phyloP scores from a whole-genome alignment of 2,888 invertebrate species.

The Apodemia mormo region DNA sequence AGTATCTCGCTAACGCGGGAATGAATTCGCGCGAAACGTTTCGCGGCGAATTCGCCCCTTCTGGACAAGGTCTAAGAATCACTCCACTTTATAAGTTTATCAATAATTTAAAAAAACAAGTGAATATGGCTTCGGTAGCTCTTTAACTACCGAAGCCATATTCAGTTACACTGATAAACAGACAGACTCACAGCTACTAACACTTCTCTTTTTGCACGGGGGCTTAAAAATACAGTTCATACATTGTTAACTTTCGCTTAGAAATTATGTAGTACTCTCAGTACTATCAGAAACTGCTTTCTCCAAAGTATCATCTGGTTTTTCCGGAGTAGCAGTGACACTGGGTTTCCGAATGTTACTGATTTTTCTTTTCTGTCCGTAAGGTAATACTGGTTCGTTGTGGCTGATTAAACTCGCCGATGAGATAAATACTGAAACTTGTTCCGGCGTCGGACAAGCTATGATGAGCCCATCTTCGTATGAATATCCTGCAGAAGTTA shows the following conservation, averaged over 20 bases:
- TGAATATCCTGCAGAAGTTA: constrained; percentile 88
- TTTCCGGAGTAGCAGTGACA: constrained; percentile 58
- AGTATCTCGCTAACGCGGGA: no score
- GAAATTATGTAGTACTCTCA: neutral
- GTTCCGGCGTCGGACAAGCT: constrained; percentile 95
- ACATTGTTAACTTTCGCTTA: neutral
- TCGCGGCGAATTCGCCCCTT: no score
- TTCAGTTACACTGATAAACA: no score
- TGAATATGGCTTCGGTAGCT: no score
- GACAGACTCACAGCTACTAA: no score
- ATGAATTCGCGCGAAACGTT: no score
- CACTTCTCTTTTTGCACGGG: no score
- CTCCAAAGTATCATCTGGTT: constrained; percentile 34
- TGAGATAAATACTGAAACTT: constrained; percentile 93
- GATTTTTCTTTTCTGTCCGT: constrained; percentile 64
- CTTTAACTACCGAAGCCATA: no score
- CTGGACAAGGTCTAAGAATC: no score
- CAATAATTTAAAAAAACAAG: no score
- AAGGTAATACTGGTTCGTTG: constrained; percentile 68
- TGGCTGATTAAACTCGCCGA: constrained; percentile 87
- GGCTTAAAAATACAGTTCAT: neutral
- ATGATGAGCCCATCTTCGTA: constrained; percentile 92
- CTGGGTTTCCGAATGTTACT: constrained; percentile 60
- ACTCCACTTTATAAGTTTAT: no score
- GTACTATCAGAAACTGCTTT: neutral